phyloP scores from a whole-genome alignment of 2,113 vertebrate species.

The Leucoraja erinaceus region DNA sequence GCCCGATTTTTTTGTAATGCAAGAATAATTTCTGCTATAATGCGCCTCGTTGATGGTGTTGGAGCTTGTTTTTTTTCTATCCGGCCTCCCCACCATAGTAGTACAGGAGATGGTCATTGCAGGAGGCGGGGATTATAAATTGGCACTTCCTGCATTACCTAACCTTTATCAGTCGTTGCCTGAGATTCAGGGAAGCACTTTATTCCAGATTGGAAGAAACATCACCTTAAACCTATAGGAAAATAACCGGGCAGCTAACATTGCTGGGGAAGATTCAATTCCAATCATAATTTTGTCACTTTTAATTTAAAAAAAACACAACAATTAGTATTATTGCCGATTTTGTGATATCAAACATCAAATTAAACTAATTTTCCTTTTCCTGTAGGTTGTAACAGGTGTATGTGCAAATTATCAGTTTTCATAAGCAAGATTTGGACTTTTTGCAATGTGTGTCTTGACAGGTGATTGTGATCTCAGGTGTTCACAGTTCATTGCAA shows the following conservation, averaged over 20 bases:
- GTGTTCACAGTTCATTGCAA: neutral
- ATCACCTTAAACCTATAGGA: neutral
- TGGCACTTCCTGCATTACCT: slow-evolving; percentile 35
- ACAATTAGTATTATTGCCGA: neutral
- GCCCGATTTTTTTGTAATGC: neutral
- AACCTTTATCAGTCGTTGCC: neutral
- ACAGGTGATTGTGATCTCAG: neutral
- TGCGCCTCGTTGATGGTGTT: neutral
- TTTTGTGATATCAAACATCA: neutral
- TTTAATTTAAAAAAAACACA: neutral
- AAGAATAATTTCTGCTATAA: neutral
- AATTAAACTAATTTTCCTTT: too few species aligned
- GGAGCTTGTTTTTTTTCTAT: neutral
- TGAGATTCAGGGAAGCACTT: neutral
- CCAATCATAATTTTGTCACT: neutral
- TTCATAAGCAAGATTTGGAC: neutral
- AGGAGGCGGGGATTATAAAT: slow-evolving; percentile 16
- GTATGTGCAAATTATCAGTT: neutral
- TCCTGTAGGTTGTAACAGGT: neutral
- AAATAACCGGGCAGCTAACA: neutral
- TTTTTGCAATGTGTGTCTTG: neutral
- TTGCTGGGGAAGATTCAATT: too few species aligned
- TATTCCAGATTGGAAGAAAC: neutral
- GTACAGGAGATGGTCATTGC: slow-evolving; percentile 3
- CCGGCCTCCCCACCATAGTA: neutral